Conservation (phyloP, 2,888 invertebrate genomes). For the Nysson spinosus region DNA sequence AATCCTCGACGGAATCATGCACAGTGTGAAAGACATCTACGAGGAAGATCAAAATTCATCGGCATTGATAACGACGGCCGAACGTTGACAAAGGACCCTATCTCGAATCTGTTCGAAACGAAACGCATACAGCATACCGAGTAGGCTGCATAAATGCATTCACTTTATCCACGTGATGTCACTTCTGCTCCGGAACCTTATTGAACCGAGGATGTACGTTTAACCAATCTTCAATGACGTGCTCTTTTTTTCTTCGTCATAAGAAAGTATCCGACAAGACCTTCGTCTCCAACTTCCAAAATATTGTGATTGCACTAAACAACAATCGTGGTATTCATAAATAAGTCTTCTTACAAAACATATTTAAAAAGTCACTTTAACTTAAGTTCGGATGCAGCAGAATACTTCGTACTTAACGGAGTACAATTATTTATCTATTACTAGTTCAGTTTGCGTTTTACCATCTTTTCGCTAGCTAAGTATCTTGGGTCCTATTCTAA, state of each 20-base stretch:
- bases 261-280: background rate
- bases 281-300: too few relatives aligned
- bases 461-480: too few relatives aligned
- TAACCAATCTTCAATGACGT: background rate
- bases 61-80: constrained; percentile 64
- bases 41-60: constrained; percentile 69
- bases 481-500: too few relatives aligned
- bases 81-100: constrained; percentile 70
- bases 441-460: too few relatives aligned
- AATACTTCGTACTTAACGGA: too few relatives aligned
- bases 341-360: too few relatives aligned
- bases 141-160: constrained; percentile 71
- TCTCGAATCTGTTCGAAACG: constrained; percentile 69
- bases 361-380: too few relatives aligned
- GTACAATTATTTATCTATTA: too few relatives aligned
- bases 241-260: background rate
- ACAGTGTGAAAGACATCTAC: constrained; percentile 53
- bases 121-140: constrained; percentile 69
- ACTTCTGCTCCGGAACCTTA: constrained; percentile 45
- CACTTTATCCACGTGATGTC: constrained; percentile 38
- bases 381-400: constrained; percentile 38
- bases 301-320: too few relatives aligned
- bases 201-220: constrained; percentile 27
- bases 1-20: constrained; percentile 37
- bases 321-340: too few relatives aligned